Conservation (phyloP, 2,888 invertebrate species). For the Pinctada fucata region DNA sequence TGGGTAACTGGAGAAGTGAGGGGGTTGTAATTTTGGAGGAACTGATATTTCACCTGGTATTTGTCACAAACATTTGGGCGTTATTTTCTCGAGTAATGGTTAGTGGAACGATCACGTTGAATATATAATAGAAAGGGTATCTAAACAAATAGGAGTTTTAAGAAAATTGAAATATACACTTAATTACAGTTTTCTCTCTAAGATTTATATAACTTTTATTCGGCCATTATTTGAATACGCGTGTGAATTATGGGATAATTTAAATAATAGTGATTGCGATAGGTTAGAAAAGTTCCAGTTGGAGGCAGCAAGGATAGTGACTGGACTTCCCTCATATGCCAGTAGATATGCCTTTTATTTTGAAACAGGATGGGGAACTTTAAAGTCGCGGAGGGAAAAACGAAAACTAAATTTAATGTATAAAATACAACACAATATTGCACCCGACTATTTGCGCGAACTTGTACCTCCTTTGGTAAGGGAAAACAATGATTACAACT, state of each 20-base stretch:
- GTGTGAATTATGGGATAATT: slow-evolving; percentile 5
- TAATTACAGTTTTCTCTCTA: not conserved
- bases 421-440: slow-evolving; percentile 4
- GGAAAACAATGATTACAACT: not conserved
- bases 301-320: slow-evolving; percentile 10
- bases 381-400: not conserved
- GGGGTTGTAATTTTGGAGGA: too few species aligned
- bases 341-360: not conserved
- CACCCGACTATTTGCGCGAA: not conserved
- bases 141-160: not conserved
- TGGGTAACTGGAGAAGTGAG: too few species aligned
- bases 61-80: not conserved
- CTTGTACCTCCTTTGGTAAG: not conserved
- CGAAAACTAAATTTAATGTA: not conserved
- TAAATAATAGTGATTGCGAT: not conserved
- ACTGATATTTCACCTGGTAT: too few species aligned
- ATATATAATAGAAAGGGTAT: not conserved
- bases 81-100: not conserved
- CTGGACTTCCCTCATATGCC: not conserved
- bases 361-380: not conserved
- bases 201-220: slow-evolving; percentile 5
- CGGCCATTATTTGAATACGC: slow-evolving; percentile 8
- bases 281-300: not conserved
- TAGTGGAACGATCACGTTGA: not conserved
- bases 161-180: not conserved